phyloP scores from a whole-genome alignment of 2,797 vertebrate genomes.

The Coendou prehensilis region DNA sequence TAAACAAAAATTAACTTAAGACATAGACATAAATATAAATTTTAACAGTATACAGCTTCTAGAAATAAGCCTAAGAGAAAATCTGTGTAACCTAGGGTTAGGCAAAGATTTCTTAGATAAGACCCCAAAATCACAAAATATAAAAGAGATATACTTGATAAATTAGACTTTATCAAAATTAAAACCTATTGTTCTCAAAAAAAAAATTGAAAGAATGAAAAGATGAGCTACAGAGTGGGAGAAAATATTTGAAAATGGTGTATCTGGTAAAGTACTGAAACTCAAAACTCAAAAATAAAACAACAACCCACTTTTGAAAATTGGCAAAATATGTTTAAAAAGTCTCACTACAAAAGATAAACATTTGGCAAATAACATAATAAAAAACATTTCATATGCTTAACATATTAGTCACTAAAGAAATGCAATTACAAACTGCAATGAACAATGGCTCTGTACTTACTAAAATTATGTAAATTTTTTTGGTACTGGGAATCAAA shows the following conservation, averaged over 20 bases:
- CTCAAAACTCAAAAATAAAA: background rate
- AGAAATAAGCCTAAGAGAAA: background rate
- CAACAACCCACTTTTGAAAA: background rate
- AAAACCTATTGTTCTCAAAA: background rate
- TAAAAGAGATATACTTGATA: background rate
- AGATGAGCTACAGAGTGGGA: background rate
- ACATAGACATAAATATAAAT: background rate
- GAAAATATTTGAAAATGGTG: background rate
- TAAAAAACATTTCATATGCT: background rate
- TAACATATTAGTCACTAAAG: background rate
- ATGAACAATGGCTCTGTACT: background rate
- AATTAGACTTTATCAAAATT: background rate
- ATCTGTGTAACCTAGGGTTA: background rate
- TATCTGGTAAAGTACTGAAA: background rate
- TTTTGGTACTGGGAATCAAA: too few relatives aligned
- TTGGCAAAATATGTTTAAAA: conserved; percentile 7
- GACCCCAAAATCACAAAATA: background rate
- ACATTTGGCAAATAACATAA: background rate
- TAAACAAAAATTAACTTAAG: conserved; percentile 28
- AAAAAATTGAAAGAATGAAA: conserved; percentile 8
- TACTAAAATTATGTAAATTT: background rate
- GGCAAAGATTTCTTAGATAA: conserved; percentile 19
- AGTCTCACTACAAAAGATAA: background rate
- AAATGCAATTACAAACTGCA: background rate
- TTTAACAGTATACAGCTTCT: background rate